Percentiles rank a stretch among this genome's conserved stretches.
phyloP scores from a whole-genome alignment of 2,113 vertebrate species.

The Gorsachius goisagi region DNA sequence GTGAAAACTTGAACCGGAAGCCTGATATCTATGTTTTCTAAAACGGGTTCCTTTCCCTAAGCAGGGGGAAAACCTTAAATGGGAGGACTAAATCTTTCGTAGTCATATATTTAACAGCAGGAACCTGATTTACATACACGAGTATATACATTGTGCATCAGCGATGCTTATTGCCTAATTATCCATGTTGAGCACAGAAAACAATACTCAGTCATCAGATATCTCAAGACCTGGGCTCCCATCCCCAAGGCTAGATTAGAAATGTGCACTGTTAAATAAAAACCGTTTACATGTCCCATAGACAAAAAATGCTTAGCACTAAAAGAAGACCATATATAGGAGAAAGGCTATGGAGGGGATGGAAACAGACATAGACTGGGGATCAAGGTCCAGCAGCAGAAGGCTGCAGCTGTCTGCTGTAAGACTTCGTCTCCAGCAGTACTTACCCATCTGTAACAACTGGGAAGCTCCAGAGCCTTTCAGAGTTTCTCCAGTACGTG shows the following conservation, averaged over 20 bases:
- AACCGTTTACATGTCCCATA: accelerated
- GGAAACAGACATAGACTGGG: not conserved
- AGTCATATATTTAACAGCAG: not conserved
- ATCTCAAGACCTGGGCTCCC: not conserved
- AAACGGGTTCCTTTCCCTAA: not conserved
- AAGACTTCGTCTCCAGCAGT: not conserved
- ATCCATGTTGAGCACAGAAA: not conserved
- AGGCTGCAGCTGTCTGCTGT: not conserved
- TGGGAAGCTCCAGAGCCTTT: not conserved
- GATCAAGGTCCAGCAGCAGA: not conserved
- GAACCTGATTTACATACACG: not conserved
- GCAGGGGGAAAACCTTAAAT: not conserved
- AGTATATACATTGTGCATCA: not conserved
- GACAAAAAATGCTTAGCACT: not conserved
- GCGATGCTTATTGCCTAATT: not conserved
- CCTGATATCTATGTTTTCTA: not conserved
- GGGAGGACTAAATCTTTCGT: not conserved
- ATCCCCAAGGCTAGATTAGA: not conserved
- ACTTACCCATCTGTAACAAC: not conserved
- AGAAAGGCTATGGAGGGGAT: not conserved
- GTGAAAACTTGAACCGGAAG: not conserved
- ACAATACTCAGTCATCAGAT: not conserved
- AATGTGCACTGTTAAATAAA: not conserved
- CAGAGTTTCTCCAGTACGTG: not conserved
- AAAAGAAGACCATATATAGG: not conserved